phyloP scores from a whole-genome alignment of 2,113 vertebrate species.

The Periophthalmus modestus region DNA sequence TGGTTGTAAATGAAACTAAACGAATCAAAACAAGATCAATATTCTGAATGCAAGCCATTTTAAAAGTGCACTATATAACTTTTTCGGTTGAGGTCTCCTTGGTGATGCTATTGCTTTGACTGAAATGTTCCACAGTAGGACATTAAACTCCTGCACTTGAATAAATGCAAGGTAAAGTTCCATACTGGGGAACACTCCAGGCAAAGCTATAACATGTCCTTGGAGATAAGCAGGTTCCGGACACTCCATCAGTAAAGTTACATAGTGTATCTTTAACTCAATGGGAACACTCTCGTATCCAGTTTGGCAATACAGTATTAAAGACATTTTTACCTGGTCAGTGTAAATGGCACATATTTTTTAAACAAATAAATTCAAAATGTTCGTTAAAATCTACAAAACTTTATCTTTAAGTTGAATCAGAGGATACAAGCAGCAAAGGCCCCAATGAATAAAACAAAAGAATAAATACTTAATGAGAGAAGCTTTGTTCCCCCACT shows the following conservation, averaged over 20 bases:
- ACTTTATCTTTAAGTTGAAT: slow-evolving; percentile 8
- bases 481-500: slow-evolving; percentile 34
- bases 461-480: slow-evolving; percentile 26
- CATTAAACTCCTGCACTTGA: background rate
- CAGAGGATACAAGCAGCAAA: slow-evolving; percentile 19
- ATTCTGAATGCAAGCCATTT: background rate
- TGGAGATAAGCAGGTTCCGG: background rate
- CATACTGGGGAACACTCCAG: no score
- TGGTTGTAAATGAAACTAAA: background rate
- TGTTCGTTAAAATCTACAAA: slow-evolving; percentile 24
- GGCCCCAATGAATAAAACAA: slow-evolving; percentile 37
- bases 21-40: background rate
- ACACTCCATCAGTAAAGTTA: background rate
- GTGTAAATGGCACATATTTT: background rate
- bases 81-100: background rate
- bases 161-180: background rate
- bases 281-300: background rate
- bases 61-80: background rate
- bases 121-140: background rate
- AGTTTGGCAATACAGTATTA: background rate
- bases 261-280: background rate
- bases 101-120: background rate
- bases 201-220: no score
- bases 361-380: background rate
- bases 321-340: background rate